Percentiles rank a stretch among this genome's conserved stretches.
Conservation (phyloP, 2,113 vertebrate species). For the Myiozetetes cayanensis region DNA sequence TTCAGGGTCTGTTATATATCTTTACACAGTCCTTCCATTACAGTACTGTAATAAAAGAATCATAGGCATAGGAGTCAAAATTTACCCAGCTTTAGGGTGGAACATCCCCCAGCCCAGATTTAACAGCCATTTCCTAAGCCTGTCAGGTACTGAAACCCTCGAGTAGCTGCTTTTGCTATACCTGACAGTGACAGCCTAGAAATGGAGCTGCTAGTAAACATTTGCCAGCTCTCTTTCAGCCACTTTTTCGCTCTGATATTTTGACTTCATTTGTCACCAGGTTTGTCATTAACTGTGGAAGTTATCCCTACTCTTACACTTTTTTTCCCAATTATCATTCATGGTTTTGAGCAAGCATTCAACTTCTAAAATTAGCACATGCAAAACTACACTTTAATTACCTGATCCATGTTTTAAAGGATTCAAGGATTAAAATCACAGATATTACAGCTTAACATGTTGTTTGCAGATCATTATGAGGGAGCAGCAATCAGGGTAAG, state of each 20-base stretch:
- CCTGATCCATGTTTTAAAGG: not conserved
- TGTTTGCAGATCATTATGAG: not conserved
- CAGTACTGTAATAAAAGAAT: not conserved
- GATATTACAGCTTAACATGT: not conserved
- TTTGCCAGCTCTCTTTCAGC: not conserved
- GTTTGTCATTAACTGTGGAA: not conserved
- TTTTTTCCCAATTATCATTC: not conserved
- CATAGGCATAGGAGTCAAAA: not conserved
- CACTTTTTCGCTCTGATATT: not conserved
- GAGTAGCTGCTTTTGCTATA: not conserved
- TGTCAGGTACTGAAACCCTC: not conserved
- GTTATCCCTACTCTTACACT: not conserved
- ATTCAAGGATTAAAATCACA: not conserved
- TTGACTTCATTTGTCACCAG: not conserved
- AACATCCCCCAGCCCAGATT: not conserved
- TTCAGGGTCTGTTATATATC: not conserved
- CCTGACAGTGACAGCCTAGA: not conserved
- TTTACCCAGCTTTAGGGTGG: not conserved
- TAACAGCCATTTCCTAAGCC: not conserved
- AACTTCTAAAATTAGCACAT: not conserved
- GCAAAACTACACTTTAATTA: not conserved
- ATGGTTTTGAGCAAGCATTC: not conserved
- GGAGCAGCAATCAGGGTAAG: not conserved
- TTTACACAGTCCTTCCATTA: not conserved
- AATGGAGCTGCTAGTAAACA: not conserved